Conservation (phyloP, 2,797 vertebrate genomes). For the Glossophaga mutica region DNA sequence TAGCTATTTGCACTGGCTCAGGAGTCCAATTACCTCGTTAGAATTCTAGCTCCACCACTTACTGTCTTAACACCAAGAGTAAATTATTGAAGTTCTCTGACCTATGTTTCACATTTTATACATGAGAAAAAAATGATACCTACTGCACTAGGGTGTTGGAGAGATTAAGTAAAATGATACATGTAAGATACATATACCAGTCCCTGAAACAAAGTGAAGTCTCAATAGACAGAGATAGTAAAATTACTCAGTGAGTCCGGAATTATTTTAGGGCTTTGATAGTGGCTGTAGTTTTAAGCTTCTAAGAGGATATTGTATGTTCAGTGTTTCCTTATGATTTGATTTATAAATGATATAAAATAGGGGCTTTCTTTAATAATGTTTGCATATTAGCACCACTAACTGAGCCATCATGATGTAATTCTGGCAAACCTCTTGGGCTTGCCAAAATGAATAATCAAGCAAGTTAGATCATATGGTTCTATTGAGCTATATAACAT, state of each 20-base stretch:
- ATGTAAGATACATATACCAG: not conserved
- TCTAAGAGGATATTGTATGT: not conserved
- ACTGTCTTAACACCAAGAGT: not conserved
- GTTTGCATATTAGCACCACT: not conserved
- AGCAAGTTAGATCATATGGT: not conserved
- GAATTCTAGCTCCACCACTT: not conserved
- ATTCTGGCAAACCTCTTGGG: not conserved
- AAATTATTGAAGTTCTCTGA: not conserved
- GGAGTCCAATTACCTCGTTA: not conserved
- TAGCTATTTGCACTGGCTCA: not conserved
- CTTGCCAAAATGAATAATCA: conserved; percentile 16
- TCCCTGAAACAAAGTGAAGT: not conserved
- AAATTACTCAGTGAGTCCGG: not conserved
- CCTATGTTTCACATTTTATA: not conserved
- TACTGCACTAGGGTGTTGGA: not conserved
- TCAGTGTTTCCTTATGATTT: not conserved
- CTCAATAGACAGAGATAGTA: not conserved
- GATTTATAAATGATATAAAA: not conserved
- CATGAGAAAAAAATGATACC: not conserved
- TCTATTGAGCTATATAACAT: not conserved
- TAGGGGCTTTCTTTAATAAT: not conserved
- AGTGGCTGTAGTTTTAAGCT: not conserved
- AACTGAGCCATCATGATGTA: not conserved
- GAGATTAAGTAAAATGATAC: not conserved
- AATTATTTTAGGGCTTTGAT: conserved; percentile 20